Percentiles rank a stretch among this genome's conserved stretches.
Evolutionary conservation across 1,140 invertebrate genomes (phyloP).

Genomic region (Cyclina sinensis): DNA sequence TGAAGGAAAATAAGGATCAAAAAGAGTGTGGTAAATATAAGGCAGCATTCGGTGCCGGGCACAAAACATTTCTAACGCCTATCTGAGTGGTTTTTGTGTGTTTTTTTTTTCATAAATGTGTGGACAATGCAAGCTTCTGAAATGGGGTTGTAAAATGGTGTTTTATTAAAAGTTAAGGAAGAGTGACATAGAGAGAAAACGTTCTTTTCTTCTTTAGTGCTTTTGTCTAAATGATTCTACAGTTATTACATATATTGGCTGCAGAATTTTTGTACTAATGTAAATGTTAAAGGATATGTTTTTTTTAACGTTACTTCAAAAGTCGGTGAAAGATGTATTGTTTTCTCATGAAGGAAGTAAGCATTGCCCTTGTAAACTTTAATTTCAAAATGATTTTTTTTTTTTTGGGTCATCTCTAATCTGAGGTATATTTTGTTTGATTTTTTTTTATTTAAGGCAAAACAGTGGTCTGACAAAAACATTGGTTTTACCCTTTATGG

Average conservation of each 20-base stretch:
- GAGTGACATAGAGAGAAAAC: no score
- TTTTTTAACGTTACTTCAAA: no score
- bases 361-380: conserved; percentile 10
- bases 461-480: conserved; percentile 31
- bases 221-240: no score
- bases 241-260: no score
- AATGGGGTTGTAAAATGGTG: no score
- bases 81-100: conserved; percentile 66
- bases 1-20: conserved; percentile 21
- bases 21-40: conserved; percentile 62
- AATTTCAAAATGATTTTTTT: conserved; percentile 6
- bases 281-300: no score
- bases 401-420: conserved; percentile 7
- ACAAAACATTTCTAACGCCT: conserved; percentile 62
- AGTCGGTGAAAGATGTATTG: neutral
- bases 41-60: conserved; percentile 60
- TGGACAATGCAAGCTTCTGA: conserved; percentile 1
- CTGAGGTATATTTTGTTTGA: neutral
- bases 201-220: no score
- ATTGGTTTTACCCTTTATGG: neutral
- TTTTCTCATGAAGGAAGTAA: neutral
- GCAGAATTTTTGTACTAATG: no score
- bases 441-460: neutral
- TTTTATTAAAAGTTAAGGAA: no score
- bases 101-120: conserved; percentile 33